These are phyloP conservation scores for Eupithecia inturbata DNA, from an alignment of 2,888 invertebrate species.

Conservation along the genomic window DNA sequence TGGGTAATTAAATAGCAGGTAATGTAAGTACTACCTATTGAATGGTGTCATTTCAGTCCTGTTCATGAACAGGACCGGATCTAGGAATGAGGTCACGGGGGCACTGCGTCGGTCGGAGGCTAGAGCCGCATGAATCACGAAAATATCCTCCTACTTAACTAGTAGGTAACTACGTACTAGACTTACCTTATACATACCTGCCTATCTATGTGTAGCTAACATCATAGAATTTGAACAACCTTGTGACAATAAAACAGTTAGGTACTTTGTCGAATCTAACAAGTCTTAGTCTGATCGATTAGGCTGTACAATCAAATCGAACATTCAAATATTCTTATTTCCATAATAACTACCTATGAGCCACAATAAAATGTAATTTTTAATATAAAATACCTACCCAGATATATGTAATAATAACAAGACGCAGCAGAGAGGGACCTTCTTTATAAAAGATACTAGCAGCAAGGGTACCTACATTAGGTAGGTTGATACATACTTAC, in stretches of 20 bases:
- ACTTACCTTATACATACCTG: background rate
- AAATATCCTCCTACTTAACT: background rate
- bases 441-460: background rate
- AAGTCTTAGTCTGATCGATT: background rate
- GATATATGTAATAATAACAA: background rate
- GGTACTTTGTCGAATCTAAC: background rate
- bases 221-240: background rate
- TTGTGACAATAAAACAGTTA: background rate
- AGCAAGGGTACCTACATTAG: background rate
- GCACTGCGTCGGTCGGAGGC: background rate
- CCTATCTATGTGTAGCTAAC: background rate
- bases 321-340: background rate
- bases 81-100: slow-evolving; percentile 34
- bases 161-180: background rate
- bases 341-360: background rate
- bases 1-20: background rate
- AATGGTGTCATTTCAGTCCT: background rate
- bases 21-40: background rate
- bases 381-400: background rate
- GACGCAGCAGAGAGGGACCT: background rate
- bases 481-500: no score
- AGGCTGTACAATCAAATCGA: background rate
- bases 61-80: slow-evolving; percentile 15
- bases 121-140: slow-evolving; percentile 4
- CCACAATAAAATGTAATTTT: background rate